Evolutionary conservation across 2,797 vertebrate genomes (phyloP).

Genomic region (Epinephelus coioides): DNA sequence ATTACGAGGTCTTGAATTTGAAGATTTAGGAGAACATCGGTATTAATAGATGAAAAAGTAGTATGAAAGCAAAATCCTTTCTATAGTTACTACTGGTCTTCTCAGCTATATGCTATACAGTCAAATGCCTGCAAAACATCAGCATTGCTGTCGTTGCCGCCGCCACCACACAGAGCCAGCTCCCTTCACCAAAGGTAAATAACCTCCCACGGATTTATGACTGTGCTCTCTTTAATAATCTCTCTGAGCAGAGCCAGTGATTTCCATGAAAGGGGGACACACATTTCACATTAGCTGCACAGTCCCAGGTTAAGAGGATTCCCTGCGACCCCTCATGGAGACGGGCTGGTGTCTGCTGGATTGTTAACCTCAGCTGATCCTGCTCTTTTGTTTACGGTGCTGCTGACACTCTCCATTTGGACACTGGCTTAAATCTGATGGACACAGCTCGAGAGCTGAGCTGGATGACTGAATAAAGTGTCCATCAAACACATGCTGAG

Average conservation of each 20-base stretch:
- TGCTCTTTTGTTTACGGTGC: constrained; percentile 46
- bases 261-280: constrained; percentile 65
- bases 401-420: constrained; percentile 58
- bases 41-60: constrained; percentile 42
- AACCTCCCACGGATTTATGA: constrained; percentile 67
- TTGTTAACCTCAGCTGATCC: constrained; percentile 55
- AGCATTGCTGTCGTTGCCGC: constrained; percentile 18
- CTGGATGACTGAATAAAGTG: constrained; percentile 52
- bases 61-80: constrained; percentile 27
- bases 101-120: constrained; percentile 1
- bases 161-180: constrained; percentile 26
- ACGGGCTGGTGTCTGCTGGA: constrained; percentile 20
- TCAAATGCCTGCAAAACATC: constrained; percentile 39
- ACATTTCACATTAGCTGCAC: constrained; percentile 60
- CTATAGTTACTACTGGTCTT: background rate
- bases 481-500: constrained; percentile 46
- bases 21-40: constrained; percentile 33
- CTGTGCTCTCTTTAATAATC: constrained; percentile 67
- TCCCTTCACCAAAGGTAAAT: constrained; percentile 69
- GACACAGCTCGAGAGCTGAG: constrained; percentile 52
- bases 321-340: constrained; percentile 41
- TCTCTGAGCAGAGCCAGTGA: constrained; percentile 65
- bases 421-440: constrained; percentile 60
- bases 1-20: constrained; percentile 48
- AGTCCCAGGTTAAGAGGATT: constrained; percentile 79